These are phyloP conservation scores for Odobenus rosmarus DNA, from an alignment of 2,113 vertebrate genomes.

Conservation along the genomic window DNA sequence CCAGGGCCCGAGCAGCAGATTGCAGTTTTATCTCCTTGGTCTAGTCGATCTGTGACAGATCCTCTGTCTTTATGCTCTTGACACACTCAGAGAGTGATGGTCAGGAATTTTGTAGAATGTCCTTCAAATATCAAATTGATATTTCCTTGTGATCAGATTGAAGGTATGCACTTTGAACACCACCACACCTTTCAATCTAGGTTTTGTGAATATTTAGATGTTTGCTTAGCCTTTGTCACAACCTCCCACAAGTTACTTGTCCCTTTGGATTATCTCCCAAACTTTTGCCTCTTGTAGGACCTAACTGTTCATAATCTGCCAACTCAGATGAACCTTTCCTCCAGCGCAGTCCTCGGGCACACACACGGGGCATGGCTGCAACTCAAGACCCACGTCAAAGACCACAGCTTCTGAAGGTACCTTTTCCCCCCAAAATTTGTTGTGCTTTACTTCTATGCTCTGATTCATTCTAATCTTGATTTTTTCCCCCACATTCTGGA, in stretches of 20 bases:
- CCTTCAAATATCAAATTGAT: background rate
- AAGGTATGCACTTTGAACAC: background rate
- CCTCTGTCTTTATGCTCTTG: background rate
- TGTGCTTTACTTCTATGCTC: no score
- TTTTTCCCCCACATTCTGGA: background rate
- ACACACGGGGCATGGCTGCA: fast-evolving
- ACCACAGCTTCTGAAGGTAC: no score
- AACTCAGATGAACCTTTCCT: no score
- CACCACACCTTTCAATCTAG: background rate
- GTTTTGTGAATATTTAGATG: background rate
- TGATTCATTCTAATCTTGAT: background rate
- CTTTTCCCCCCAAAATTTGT: background rate
- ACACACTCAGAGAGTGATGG: background rate
- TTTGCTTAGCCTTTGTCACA: background rate
- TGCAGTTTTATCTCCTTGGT: background rate
- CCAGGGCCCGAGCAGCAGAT: fast-evolving
- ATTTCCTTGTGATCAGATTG: background rate
- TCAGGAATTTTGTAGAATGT: background rate
- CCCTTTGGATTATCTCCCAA: background rate
- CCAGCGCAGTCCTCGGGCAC: background rate
- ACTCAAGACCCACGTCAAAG: no score
- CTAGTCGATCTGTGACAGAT: background rate
- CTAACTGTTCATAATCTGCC: no score
- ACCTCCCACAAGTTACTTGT: no score
- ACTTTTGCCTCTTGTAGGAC: background rate